These are phyloP conservation scores for Melanostoma mellinum DNA, from an alignment of 2,888 invertebrate genomes.

Conservation along the genomic window DNA sequence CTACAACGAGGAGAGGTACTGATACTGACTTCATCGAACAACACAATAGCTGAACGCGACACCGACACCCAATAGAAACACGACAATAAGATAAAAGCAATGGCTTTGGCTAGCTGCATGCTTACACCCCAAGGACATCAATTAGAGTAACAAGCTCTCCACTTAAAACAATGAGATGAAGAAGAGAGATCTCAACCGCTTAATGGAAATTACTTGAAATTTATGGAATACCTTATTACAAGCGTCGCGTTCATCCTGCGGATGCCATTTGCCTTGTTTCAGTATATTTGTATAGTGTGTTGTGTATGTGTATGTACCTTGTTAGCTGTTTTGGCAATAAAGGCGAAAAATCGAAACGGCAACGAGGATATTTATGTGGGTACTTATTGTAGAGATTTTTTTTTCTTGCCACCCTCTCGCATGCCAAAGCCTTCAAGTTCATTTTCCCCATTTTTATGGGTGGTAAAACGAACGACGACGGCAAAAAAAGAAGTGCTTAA, in stretches of 20 bases:
- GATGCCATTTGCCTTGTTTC: slow-evolving; percentile 16
- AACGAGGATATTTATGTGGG: slow-evolving; percentile 60
- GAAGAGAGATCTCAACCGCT: slow-evolving; percentile 65
- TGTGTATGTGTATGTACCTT: slow-evolving; percentile 15
- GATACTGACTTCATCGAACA: too few relatives aligned
- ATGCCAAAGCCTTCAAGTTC: slow-evolving; percentile 8
- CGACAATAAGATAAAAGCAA: too few relatives aligned
- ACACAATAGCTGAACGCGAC: too few relatives aligned
- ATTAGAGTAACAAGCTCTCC: slow-evolving; percentile 43
- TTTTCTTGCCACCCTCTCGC: background rate
- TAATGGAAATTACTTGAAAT: slow-evolving; percentile 65
- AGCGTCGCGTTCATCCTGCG: slow-evolving; percentile 45
- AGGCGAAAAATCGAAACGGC: slow-evolving; percentile 64
- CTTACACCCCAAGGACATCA: slow-evolving; percentile 33
- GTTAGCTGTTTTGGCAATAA: slow-evolving; percentile 43
- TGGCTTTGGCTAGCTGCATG: background rate
- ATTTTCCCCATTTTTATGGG: slow-evolving; percentile 47
- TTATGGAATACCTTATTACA: slow-evolving; percentile 61
- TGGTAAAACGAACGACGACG: slow-evolving; percentile 38
- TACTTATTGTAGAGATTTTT: slow-evolving; percentile 51
- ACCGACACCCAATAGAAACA: too few relatives aligned
- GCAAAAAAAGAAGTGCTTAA: slow-evolving; percentile 29
- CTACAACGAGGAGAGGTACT: too few relatives aligned
- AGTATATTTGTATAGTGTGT: too few relatives aligned
- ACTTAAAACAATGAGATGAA: slow-evolving; percentile 50